Percentiles rank a stretch among this genome's conserved stretches.
phyloP scores from a whole-genome alignment of 1,140 invertebrate genomes.

The Proctacanthus coquilletti region DNA sequence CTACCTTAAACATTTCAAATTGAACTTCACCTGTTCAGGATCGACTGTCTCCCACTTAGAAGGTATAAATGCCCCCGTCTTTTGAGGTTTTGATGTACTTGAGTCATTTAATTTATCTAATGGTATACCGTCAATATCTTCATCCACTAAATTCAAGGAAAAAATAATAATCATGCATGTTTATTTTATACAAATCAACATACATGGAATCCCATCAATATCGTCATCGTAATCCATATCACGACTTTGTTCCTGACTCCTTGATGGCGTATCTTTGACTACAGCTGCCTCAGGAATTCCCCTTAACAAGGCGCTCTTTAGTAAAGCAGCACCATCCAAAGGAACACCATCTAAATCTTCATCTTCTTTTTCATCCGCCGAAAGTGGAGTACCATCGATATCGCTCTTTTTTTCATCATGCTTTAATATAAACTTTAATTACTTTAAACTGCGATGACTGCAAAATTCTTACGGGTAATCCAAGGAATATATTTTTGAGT shows the following conservation, averaged over 20 bases:
- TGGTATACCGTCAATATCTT: slow-evolving; percentile 72
- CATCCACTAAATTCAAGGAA: slow-evolving; percentile 44
- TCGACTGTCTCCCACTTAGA: slow-evolving; percentile 95
- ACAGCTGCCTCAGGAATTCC: slow-evolving; percentile 23
- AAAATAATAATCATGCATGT: slow-evolving; percentile 3
- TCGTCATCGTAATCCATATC: slow-evolving; percentile 39
- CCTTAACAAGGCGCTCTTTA: slow-evolving; percentile 49
- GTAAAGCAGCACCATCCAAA: slow-evolving; percentile 63
- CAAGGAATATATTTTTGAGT: slow-evolving; percentile 83
- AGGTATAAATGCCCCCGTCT: slow-evolving; percentile 54
- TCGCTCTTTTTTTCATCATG: slow-evolving; percentile 36
- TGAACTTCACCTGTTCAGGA: slow-evolving; percentile 38
- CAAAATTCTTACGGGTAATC: slow-evolving; percentile 27
- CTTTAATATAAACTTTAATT: slow-evolving; percentile 12
- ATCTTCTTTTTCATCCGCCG: slow-evolving; percentile 43
- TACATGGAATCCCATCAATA: slow-evolving; percentile 61
- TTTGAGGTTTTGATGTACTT: slow-evolving; percentile 10
- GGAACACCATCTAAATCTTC: slow-evolving; percentile 62
- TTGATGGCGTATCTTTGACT: slow-evolving; percentile 14
- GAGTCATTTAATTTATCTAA: slow-evolving; percentile 35
- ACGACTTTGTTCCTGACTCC: slow-evolving; percentile 17
- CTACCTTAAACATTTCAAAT: not conserved
- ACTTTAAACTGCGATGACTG: not conserved
- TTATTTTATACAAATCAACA: slow-evolving; percentile 10
- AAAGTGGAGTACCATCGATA: slow-evolving; percentile 51